phyloP scores from a whole-genome alignment of 37 sponge, comb jelly and placozoan species.

The Cladorhizidae sp. region DNA sequence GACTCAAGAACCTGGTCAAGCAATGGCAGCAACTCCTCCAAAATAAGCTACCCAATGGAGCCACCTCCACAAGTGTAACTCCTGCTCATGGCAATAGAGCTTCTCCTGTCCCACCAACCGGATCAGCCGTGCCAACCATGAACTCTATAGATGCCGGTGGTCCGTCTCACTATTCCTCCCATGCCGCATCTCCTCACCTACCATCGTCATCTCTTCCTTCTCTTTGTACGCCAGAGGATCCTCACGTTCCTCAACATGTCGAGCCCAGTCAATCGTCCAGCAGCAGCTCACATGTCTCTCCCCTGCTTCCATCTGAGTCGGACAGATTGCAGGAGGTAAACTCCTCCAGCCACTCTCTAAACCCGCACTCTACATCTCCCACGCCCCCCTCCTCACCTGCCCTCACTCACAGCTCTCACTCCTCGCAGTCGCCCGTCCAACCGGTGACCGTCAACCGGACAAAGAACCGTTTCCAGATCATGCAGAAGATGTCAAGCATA shows the following conservation, averaged over 20 bases:
- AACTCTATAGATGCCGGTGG: background rate
- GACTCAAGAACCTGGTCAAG: conserved; percentile 74
- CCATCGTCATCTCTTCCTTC: background rate
- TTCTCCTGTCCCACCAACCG: background rate
- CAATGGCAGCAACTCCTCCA: conserved; percentile 70
- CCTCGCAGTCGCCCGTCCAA: background rate
- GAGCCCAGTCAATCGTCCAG: no score
- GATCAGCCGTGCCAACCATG: background rate
- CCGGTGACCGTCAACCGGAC: background rate
- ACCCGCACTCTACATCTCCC: background rate
- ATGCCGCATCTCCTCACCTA: background rate
- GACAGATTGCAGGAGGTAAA: background rate
- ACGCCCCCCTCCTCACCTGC: background rate
- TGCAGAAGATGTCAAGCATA: conserved; percentile 26
- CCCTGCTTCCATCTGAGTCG: no score
- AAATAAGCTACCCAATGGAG: conserved; percentile 1
- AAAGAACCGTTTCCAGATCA: conserved; percentile 12
- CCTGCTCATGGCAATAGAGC: background rate
- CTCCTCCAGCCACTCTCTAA: background rate
- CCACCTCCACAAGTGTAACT: background rate
- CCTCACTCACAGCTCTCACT: background rate
- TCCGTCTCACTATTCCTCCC: background rate
- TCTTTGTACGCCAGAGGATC: background rate
- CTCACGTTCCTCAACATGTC: background rate
- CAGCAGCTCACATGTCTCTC: no score